Evolutionary conservation across 1,140 invertebrate species (phyloP).

Genomic region (Eciton burchellii): DNA sequence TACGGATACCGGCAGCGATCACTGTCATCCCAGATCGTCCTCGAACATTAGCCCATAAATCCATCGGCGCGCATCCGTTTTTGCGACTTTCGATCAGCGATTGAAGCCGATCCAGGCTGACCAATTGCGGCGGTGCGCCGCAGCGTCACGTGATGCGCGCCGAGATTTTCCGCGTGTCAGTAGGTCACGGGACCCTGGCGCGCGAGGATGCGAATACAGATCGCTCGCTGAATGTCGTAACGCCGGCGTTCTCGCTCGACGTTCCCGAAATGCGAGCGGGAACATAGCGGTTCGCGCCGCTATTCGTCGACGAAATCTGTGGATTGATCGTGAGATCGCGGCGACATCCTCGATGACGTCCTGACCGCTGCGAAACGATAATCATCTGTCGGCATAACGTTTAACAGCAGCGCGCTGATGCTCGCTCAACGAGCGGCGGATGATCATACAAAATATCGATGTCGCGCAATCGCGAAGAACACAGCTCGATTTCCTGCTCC

Average conservation of each 20-base stretch:
- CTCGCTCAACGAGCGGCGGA: too few species aligned
- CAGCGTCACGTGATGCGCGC: not conserved
- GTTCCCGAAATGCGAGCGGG: conserved; percentile 38
- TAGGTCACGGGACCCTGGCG: conserved; percentile 51
- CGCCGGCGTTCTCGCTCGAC: conserved; percentile 31
- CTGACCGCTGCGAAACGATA: not conserved
- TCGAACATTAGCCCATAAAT: conserved; percentile 11
- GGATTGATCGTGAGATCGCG: not conserved
- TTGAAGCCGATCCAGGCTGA: not conserved
- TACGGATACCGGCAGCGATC: not conserved
- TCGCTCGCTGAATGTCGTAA: conserved; percentile 67
- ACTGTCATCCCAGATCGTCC: not conserved
- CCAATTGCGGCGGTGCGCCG: conserved; percentile 14
- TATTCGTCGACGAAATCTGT: not conserved
- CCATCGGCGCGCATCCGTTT: conserved; percentile 4
- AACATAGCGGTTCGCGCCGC: conserved; percentile 18
- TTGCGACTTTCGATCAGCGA: conserved; percentile 28
- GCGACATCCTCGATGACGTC: not conserved
- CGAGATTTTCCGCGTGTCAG: conserved; percentile 67
- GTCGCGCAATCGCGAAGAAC: conserved; percentile 42
- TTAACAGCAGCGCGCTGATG: too few species aligned
- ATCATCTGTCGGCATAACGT: not conserved
- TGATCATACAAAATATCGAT: conserved; percentile 10
- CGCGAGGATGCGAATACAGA: conserved; percentile 63
- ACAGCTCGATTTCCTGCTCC: not conserved